Evolutionary conservation across 2,797 vertebrate species (phyloP).

Genomic region (Tamandua tetradactyla): DNA sequence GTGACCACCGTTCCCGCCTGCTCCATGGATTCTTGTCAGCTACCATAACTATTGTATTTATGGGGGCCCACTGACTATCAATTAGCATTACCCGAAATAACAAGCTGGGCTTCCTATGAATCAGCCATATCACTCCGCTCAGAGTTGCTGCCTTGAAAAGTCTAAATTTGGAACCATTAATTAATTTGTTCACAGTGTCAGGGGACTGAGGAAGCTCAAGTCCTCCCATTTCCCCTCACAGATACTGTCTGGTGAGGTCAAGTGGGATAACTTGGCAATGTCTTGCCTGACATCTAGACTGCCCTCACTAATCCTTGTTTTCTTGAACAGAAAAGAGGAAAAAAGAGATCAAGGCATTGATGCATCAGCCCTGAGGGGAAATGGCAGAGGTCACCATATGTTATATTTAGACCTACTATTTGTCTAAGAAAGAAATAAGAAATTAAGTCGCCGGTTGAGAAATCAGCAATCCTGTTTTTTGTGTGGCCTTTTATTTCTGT

Average conservation of each 20-base stretch:
- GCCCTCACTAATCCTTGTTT: slow-evolving; percentile 28
- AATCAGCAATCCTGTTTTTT: slow-evolving; percentile 52
- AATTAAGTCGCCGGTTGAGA: slow-evolving; percentile 49
- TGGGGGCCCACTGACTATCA: neutral
- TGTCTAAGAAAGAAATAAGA: slow-evolving; percentile 60
- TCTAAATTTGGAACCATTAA: slow-evolving; percentile 61
- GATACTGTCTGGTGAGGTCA: neutral
- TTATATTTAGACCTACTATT: slow-evolving; percentile 64
- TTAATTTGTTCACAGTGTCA: slow-evolving; percentile 55
- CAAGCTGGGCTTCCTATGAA: slow-evolving; percentile 49
- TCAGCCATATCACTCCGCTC: neutral
- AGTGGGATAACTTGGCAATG: slow-evolving; percentile 21
- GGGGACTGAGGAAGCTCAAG: neutral
- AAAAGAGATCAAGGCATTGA: slow-evolving; percentile 16
- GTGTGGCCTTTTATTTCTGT: neutral
- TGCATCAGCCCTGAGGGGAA: slow-evolving; percentile 48
- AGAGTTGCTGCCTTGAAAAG: slow-evolving; percentile 10
- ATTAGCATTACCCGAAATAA: slow-evolving; percentile 44
- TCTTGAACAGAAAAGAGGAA: slow-evolving; percentile 45
- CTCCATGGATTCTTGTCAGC: neutral
- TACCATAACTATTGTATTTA: slow-evolving; percentile 20
- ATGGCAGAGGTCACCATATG: slow-evolving; percentile 33
- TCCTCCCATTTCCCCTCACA: neutral
- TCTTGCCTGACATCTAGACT: slow-evolving; percentile 46
- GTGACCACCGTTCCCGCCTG: neutral